These are phyloP conservation scores for Nomada fabriciana DNA, from an alignment of 2,888 invertebrate genomes.

Conservation along the genomic window DNA sequence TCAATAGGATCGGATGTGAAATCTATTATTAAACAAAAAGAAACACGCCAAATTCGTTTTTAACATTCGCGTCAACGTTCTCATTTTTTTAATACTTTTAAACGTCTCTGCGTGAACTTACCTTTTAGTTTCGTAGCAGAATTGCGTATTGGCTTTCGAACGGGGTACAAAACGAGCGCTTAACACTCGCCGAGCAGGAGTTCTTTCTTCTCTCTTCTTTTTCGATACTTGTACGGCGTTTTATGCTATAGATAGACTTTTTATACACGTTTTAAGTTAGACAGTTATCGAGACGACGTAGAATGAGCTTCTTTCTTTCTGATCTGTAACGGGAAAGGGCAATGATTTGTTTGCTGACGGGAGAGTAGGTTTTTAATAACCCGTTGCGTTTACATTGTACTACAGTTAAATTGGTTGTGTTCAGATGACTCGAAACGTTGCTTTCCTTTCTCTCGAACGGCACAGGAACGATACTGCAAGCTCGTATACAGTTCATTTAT, in stretches of 20 bases:
- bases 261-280: conserved; percentile 11
- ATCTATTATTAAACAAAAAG: conserved; percentile 3
- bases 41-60: conserved; percentile 52
- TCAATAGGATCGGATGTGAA: conserved; percentile 44
- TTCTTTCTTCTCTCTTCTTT: conserved; percentile 24
- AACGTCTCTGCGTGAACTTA: conserved; percentile 43
- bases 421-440: no score
- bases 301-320: background rate
- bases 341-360: no score
- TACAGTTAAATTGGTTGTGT: no score
- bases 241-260: conserved; percentile 56
- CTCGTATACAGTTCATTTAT: no score
- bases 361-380: no score
- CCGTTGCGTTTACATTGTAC: no score
- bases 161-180: conserved; percentile 60
- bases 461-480: no score
- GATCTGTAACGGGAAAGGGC: no score
- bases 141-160: conserved; percentile 72
- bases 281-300: background rate
- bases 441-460: no score
- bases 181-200: conserved; percentile 27
- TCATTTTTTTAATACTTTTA: conserved; percentile 62
- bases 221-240: conserved; percentile 45
- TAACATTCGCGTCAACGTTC: conserved; percentile 20
- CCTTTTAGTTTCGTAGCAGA: conserved; percentile 62